Evolutionary conservation across 2,113 vertebrate species (phyloP).

Genomic region (Pelecanus crispus): DNA sequence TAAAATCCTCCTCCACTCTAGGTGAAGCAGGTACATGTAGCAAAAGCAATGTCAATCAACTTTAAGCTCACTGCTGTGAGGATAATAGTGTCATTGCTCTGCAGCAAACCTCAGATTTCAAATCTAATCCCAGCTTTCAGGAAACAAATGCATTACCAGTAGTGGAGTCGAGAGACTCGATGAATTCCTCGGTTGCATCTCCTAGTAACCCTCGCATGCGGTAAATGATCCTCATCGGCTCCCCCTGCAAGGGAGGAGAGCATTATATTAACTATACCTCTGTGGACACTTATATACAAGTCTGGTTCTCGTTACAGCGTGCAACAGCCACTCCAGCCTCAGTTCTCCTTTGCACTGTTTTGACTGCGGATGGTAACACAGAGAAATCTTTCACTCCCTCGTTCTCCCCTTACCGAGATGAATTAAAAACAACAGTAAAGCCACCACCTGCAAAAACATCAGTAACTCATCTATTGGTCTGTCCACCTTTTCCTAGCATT

Average conservation of each 20-base stretch:
- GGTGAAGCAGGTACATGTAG: slow-evolving; percentile 32
- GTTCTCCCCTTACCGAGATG: not conserved
- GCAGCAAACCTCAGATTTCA: not conserved
- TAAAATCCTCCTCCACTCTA: not conserved
- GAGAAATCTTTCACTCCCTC: not conserved
- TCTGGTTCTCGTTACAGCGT: not conserved
- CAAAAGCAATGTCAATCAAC: not conserved
- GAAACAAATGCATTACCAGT: slow-evolving; percentile 79
- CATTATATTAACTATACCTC: not conserved
- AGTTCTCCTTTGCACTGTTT: not conserved
- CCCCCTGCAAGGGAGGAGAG: slow-evolving; percentile 77
- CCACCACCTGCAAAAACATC: not conserved
- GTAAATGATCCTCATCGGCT: slow-evolving; percentile 99
- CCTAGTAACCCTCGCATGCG: slow-evolving; percentile 97
- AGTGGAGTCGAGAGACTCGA: slow-evolving; percentile 95
- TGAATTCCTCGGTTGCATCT: slow-evolving; percentile 97
- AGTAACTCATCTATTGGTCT: not conserved
- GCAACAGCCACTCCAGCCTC: not conserved
- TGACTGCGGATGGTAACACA: not conserved
- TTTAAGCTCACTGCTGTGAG: slow-evolving; percentile 10
- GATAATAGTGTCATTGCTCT: slow-evolving; percentile 32
- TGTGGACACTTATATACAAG: fast-evolving
- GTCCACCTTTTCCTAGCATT: not conserved
- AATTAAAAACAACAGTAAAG: not conserved
- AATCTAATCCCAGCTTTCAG: not conserved